phyloP scores from a whole-genome alignment of 1,140 invertebrate species.

The Frieseomelitta varia region DNA sequence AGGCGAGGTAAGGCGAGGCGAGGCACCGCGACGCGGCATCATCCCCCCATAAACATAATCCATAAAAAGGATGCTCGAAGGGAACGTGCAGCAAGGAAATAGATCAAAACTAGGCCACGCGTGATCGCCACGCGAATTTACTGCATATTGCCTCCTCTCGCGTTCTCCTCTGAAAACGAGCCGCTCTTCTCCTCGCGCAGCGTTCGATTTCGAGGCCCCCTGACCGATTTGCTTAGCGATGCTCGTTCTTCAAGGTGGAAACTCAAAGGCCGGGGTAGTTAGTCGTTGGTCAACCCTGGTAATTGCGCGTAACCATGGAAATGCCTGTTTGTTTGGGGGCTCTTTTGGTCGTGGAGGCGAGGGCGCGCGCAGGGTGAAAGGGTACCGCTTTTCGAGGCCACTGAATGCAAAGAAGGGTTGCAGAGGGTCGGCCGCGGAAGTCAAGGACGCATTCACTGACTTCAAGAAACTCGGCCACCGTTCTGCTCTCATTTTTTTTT shows the following conservation, averaged over 20 bases:
- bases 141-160: conserved; percentile 67
- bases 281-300: conserved; percentile 69
- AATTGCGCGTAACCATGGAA: conserved; percentile 77
- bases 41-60: conserved; percentile 63
- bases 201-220: conserved; percentile 60
- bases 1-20: background rate
- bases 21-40: background rate
- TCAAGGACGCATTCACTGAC: conserved; percentile 71
- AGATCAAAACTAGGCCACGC: conserved; percentile 61
- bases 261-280: conserved; percentile 67
- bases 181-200: background rate
- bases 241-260: conserved; percentile 67
- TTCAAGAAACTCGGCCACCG: conserved; percentile 64
- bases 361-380: conserved; percentile 59
- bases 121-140: conserved; percentile 66
- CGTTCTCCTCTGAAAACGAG: background rate
- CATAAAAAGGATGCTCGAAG: conserved; percentile 64
- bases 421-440: conserved; percentile 67
- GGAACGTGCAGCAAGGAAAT: conserved; percentile 44
- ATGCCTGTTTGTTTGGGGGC: conserved; percentile 75
- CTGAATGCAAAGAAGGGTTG: conserved; percentile 74
- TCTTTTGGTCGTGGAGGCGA: conserved; percentile 60
- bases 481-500: background rate
- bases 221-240: conserved; percentile 64
- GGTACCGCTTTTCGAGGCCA: conserved; percentile 65